A percentile compares a stretch with the other conserved stretches of the same genome.
Evolutionary conservation across 2,797 vertebrate genomes (phyloP).

Genomic region (Brachyalestes nurse): DNA sequence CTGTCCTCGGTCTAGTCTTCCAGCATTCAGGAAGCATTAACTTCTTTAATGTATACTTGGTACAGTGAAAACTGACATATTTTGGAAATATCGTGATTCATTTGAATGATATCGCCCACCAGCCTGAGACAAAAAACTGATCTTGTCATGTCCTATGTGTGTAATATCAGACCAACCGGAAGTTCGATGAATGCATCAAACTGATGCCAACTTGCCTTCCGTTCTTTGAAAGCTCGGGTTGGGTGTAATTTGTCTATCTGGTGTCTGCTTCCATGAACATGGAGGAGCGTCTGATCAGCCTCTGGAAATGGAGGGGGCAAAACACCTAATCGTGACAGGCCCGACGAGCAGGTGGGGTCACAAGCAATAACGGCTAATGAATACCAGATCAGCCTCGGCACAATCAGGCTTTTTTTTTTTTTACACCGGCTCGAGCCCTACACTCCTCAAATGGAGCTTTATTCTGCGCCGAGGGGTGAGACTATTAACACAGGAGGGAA

Average conservation of each 20-base stretch:
- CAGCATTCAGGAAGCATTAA: background rate
- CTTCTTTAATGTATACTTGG: background rate
- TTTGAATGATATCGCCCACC: background rate
- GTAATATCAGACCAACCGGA: constrained; percentile 48
- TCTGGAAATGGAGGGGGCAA: constrained; percentile 58
- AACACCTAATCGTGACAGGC: constrained; percentile 68
- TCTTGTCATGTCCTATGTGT: background rate
- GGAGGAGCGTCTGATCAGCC: constrained; percentile 67
- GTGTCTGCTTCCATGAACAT: constrained; percentile 74
- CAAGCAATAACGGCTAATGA: constrained; percentile 76
- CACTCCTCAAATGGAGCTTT: constrained; percentile 77
- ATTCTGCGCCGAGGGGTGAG: constrained; percentile 63
- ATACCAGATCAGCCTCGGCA: constrained; percentile 70
- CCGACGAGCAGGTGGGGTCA: constrained; percentile 76
- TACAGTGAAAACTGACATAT: no score
- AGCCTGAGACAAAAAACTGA: background rate
- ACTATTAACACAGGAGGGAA: constrained; percentile 72
- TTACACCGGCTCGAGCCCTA: constrained; percentile 71
- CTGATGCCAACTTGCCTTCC: constrained; percentile 65
- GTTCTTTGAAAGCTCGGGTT: constrained; percentile 63
- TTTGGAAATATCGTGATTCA: background rate
- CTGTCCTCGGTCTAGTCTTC: no score
- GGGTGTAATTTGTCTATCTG: constrained; percentile 69
- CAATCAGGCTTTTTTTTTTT: constrained; percentile 62
- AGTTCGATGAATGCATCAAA: constrained; percentile 64